These are phyloP conservation scores for Creontiades dilutus DNA, from an alignment of 2,888 invertebrate species.

Conservation along the genomic window DNA sequence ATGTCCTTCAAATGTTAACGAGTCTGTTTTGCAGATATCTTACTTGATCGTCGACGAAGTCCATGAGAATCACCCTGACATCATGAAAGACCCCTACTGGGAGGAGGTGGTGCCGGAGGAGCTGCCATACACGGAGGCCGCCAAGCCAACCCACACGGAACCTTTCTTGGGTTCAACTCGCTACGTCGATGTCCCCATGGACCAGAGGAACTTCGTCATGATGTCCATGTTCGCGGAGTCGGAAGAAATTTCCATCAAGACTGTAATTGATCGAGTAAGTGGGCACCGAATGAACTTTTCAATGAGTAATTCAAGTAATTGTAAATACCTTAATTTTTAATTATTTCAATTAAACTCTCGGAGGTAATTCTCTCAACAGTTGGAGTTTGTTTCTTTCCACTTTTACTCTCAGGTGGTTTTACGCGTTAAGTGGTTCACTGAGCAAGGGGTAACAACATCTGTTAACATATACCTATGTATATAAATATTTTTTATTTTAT, in stretches of 20 bases:
- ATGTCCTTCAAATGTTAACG: background rate
- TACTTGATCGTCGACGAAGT: constrained; percentile 79
- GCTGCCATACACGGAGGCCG: constrained; percentile 80
- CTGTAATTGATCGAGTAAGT: constrained; percentile 46
- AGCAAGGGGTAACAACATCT: no score
- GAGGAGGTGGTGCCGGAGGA: constrained; percentile 78
- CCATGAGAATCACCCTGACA: constrained; percentile 78
- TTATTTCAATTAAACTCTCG: no score
- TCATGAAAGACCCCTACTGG: constrained; percentile 79
- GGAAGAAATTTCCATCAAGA: constrained; percentile 49
- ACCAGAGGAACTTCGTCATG: constrained; percentile 66
- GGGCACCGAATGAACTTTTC: background rate
- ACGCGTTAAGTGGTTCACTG: no score
- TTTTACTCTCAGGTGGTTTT: no score
- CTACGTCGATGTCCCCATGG: constrained; percentile 75
- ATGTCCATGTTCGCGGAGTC: constrained; percentile 66
- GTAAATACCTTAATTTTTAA: no score
- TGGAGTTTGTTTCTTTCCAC: no score
- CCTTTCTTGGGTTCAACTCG: constrained; percentile 79
- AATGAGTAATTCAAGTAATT: no score
- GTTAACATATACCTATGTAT: no score
- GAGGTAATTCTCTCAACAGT: no score
- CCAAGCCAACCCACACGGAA: constrained; percentile 79
- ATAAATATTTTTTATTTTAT: no score
- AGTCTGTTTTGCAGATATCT: constrained; percentile 77